phyloP scores from a whole-genome alignment of 2,113 vertebrate genomes.

The Bubo scandiacus region DNA sequence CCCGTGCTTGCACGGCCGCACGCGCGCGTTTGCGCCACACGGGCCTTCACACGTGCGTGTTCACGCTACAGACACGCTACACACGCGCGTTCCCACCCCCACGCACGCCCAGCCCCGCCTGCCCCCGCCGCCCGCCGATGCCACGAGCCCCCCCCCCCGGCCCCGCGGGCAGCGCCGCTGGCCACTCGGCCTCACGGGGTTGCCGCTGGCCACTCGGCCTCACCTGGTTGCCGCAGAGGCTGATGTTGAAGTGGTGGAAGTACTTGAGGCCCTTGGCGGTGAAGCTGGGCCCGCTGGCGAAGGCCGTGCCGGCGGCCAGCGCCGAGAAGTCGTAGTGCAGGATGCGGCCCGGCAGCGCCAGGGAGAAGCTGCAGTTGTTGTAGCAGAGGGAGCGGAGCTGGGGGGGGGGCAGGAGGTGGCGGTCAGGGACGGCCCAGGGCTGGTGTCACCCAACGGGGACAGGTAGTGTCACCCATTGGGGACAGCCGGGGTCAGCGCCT shows the following conservation, averaged over 20 bases:
- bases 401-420: background rate
- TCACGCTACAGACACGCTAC: too few species aligned
- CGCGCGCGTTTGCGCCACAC: rapidly evolving
- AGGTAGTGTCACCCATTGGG: too few species aligned
- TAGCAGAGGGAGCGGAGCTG: constrained; percentile 85
- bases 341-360: constrained; percentile 12
- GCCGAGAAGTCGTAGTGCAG: constrained; percentile 83
- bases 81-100: too few species aligned
- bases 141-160: too few species aligned
- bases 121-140: too few species aligned
- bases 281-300: constrained; percentile 83
- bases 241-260: constrained; percentile 85
- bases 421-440: background rate
- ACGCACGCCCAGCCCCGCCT: too few species aligned
- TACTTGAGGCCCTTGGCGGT: constrained; percentile 90
- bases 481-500: too few species aligned
- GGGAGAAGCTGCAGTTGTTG: constrained; percentile 81
- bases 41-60: rapidly evolving
- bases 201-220: background rate
- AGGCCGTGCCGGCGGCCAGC: constrained; percentile 68
- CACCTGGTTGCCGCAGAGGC: constrained; percentile 89
- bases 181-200: too few species aligned
- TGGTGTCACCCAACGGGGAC: background rate
- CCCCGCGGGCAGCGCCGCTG: too few species aligned
- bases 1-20: background rate